Evolutionary conservation across 2,113 vertebrate species (phyloP), one percentile per base, ranked within the genome.

Genomic region (Halcyon senegalensis): DNA sequence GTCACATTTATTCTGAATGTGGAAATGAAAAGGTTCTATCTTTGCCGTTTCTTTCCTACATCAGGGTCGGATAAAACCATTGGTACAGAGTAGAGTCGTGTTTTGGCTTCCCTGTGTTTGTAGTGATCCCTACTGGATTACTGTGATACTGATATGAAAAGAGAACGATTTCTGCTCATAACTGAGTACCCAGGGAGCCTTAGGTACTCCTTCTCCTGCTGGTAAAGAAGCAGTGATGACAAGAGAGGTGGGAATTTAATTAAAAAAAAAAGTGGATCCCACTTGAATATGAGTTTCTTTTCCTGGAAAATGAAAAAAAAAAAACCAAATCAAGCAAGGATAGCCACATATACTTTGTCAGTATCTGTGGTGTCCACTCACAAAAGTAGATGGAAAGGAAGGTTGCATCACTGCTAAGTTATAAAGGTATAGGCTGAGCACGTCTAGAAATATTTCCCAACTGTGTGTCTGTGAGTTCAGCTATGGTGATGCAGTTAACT

Each of bases 91-190:
- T 6, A 5, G 39, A 78, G 35, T 78, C 19, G 70, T 81, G 0
- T 20, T 72, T 75, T 56, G 43, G 9, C 20, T 82, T 89, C 21
- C 24, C n/a, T 84, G 56, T 86, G 64, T 95, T 50, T 68, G 4
- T 70, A 81, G 68, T 93, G 85, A 88, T 95, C 83, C 33, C 93
- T 96, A 2, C 83, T 81, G 90, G 64, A 89, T 68, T 90, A 55
- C 60, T 66, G 58, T 60, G 55, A 64, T 69, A 62, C 9, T 82
- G 62, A 28, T 75, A 13, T 0, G 33, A 73, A 43, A 87, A 64
- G 51, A 68, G 25, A 58, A 41, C 37, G 23, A 25, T 75, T 89
- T 68, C 48, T 70, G 11, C 37, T 90, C 28, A 46, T 37, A 95
- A 50, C 39, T 66, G 19, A n/a, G 37, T 66, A 59, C 14, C 3